Evolutionary conservation across 2,888 invertebrate species (phyloP).

Genomic region (Dichetophora obliterata): DNA sequence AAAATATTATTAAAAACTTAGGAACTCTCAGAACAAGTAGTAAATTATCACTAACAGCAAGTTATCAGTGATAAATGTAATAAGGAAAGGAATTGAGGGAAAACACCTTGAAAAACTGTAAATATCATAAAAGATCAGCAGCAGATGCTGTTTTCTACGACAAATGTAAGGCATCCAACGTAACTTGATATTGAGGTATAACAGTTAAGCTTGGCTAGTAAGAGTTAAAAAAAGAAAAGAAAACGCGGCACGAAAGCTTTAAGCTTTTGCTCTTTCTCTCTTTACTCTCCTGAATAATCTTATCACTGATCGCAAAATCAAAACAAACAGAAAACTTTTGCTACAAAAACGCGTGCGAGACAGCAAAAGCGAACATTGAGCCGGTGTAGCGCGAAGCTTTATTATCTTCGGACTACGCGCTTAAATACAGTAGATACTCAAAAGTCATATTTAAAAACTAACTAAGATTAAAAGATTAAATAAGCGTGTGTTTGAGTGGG

Average conservation of each 20-base stretch:
- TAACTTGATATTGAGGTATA: conserved; percentile 2
- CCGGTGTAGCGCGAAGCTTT: conserved; percentile 30
- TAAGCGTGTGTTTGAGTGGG: too few species aligned
- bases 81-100: not conserved
- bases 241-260: not conserved
- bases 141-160: not conserved
- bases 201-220: conserved; percentile 7
- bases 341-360: conserved; percentile 34
- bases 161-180: not conserved
- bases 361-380: conserved; percentile 20
- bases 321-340: conserved; percentile 28
- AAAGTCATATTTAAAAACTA: not conserved
- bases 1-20: not conserved
- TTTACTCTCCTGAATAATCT: not conserved
- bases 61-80: conserved; percentile 9
- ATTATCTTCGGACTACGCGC: conserved; percentile 20
- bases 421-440: not conserved
- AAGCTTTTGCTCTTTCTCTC: not conserved
- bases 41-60: conserved; percentile 4
- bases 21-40: not conserved
- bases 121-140: conserved; percentile 11
- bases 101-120: not conserved
- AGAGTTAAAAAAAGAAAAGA: not conserved
- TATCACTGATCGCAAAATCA: conserved; percentile 24
- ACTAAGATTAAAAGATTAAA: too few species aligned